Evolutionary conservation across 2,888 invertebrate species (phyloP).

Genomic region (Carabus problematicus): DNA sequence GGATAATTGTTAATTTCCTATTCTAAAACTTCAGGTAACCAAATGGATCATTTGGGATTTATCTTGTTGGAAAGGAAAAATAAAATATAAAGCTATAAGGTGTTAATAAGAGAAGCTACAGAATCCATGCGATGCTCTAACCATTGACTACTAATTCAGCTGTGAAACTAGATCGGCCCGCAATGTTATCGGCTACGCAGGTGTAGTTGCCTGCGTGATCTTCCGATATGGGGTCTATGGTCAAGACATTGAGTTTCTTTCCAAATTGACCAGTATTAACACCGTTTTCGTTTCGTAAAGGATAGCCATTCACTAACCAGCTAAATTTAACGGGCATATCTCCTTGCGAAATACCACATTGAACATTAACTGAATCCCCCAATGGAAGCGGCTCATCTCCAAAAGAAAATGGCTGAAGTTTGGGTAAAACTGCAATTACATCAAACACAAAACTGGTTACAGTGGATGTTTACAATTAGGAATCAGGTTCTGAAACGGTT

Average conservation of each 20-base stretch:
- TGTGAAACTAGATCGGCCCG: constrained; percentile 58
- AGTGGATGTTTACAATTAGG: neutral
- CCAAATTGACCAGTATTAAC: constrained; percentile 5
- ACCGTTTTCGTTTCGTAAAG: neutral
- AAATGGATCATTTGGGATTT: no score
- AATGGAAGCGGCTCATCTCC: constrained; percentile 64
- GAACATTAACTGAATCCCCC: constrained; percentile 15
- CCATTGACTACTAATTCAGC: constrained; percentile 19
- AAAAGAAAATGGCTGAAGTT: constrained; percentile 20
- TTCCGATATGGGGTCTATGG: constrained; percentile 38
- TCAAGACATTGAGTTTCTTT: constrained; percentile 27
- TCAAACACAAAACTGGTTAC: neutral
- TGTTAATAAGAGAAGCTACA: constrained; percentile 18
- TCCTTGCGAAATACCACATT: constrained; percentile 60
- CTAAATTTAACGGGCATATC: constrained; percentile 71
- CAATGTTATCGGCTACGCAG: constrained; percentile 74
- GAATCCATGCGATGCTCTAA: constrained; percentile 11
- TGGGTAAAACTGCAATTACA: constrained; percentile 10
- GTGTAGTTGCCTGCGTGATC: constrained; percentile 69
- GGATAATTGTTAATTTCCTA: no score
- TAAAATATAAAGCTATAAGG: constrained; percentile 4
- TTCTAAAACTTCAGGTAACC: no score
- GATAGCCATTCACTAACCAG: constrained; percentile 72
- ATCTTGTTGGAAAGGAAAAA: no score
- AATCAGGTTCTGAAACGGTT: neutral